These are phyloP conservation scores for Pristionchus maxplancki DNA, from an alignment of 2,888 invertebrate species.

Conservation along the genomic window DNA sequence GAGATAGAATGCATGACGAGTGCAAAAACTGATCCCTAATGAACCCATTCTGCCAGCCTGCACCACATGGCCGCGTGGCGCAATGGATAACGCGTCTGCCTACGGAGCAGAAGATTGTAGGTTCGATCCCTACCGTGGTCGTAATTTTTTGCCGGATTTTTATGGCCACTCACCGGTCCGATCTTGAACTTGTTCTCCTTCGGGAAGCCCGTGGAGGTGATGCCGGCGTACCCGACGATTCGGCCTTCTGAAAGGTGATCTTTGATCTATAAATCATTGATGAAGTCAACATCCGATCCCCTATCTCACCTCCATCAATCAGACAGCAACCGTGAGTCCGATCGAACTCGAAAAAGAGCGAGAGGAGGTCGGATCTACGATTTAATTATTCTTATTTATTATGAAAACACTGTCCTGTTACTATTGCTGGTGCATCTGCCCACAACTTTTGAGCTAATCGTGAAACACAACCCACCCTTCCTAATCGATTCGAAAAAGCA, in stretches of 20 bases:
- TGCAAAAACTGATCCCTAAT: neutral
- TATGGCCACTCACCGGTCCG: neutral
- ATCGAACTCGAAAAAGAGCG: conserved; percentile 1
- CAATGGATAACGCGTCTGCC: conserved; percentile 75
- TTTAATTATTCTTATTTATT: neutral
- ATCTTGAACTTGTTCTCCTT: conserved; percentile 38
- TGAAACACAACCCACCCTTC: no score
- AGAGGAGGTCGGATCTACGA: conserved; percentile 11
- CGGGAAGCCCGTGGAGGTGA: conserved; percentile 36
- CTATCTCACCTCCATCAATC: conserved; percentile 11
- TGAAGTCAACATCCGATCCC: no score
- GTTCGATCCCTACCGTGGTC: conserved; percentile 76
- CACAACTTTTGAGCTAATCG: neutral
- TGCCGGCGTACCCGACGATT: conserved; percentile 35
- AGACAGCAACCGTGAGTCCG: conserved; percentile 24
- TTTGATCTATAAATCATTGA: neutral
- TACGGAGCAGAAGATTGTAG: conserved; percentile 78
- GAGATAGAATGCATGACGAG: neutral
- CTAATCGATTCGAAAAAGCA: no score
- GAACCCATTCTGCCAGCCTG: neutral
- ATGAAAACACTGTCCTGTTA: no score
- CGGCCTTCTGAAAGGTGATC: neutral
- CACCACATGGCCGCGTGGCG: conserved; percentile 58
- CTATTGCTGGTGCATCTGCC: neutral
- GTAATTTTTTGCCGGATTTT: conserved; percentile 39